These are phyloP conservation scores for Procambarus virginalis DNA, from an alignment of 1,140 invertebrate species.

Conservation along the genomic window DNA sequence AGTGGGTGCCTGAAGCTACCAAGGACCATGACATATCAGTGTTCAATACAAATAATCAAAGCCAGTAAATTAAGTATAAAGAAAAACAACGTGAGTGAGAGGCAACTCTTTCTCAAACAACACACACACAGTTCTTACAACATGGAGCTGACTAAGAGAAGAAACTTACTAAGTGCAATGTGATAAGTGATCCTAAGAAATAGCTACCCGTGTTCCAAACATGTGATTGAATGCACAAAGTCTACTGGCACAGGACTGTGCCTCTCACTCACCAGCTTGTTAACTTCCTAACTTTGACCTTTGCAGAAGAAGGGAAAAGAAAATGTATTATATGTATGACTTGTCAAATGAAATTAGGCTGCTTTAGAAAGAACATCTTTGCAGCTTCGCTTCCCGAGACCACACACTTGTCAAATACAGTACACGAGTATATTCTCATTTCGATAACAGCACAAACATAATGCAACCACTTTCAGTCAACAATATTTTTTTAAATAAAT, in stretches of 20 bases:
- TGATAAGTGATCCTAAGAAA: neutral
- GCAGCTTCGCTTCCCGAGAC: no score
- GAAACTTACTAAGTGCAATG: neutral
- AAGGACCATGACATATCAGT: no score
- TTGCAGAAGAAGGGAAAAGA: conserved; percentile 7
- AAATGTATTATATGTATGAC: neutral
- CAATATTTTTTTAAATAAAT: no score
- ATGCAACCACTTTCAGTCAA: no score
- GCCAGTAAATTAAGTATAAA: no score
- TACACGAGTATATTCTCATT: no score
- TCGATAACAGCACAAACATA: no score
- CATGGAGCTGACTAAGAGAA: neutral
- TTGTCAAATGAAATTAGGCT: neutral
- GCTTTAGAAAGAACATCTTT: neutral
- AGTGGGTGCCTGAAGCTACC: no score
- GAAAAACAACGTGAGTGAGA: no score
- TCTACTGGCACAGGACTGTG: neutral
- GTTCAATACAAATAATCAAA: no score
- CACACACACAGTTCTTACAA: neutral
- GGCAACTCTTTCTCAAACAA: no score
- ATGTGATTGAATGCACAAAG: neutral
- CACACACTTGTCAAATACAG: no score
- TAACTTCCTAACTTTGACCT: conserved; percentile 32
- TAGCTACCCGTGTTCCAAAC: neutral
- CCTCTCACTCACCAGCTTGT: conserved; percentile 31